Percentiles rank a stretch among this genome's conserved stretches.
phyloP scores from a whole-genome alignment of 53 echinoderm and acorn worm species.

The Echinometra lucunter region DNA sequence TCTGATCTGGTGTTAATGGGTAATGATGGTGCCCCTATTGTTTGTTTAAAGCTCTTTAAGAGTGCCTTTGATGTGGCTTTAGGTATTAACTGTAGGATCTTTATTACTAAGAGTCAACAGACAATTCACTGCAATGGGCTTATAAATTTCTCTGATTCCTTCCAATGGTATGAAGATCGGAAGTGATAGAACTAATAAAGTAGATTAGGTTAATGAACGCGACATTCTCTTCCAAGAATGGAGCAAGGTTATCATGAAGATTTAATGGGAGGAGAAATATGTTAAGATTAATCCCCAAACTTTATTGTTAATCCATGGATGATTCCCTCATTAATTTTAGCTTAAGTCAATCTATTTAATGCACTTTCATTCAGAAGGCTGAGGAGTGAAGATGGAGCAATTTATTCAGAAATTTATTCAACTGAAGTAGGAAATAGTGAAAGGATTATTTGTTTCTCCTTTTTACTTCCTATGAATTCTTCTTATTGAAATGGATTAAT shows the following conservation, averaged over 20 bases:
- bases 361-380: background rate
- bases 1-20: background rate
- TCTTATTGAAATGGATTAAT: background rate
- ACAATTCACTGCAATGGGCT: background rate
- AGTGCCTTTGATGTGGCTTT: conserved; percentile 36
- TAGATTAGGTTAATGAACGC: background rate
- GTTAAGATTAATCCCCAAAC: background rate
- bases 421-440: background rate
- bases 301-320: background rate
- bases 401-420: background rate
- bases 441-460: background rate
- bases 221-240: background rate
- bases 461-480: background rate
- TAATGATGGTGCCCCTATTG: background rate
- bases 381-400: background rate
- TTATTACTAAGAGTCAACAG: conserved; percentile 43
- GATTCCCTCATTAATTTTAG: background rate
- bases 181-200: background rate
- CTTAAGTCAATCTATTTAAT: background rate
- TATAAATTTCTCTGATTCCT: background rate
- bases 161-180: background rate
- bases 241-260: background rate
- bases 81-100: background rate
- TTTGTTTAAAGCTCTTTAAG: background rate
- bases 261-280: background rate